phyloP scores from a whole-genome alignment of 2,797 vertebrate genomes.

The Coccyzus lansbergi region DNA sequence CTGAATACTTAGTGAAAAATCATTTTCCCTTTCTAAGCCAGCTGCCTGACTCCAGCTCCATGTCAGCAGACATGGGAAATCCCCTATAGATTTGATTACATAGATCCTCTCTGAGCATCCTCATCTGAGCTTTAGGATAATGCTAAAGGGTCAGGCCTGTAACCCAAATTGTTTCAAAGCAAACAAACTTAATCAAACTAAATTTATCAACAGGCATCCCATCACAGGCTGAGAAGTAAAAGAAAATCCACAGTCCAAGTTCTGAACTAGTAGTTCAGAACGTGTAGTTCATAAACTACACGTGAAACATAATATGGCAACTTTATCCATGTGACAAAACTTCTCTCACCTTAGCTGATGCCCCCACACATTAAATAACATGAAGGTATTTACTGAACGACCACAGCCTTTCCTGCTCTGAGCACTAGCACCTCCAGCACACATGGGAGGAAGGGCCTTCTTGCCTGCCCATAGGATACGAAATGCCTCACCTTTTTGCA shows the following conservation, averaged over 20 bases:
- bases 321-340: neutral
- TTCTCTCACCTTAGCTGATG: neutral
- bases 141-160: neutral
- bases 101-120: neutral
- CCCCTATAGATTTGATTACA: neutral
- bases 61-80: neutral
- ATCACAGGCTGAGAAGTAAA: neutral
- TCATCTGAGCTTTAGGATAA: neutral
- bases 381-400: neutral
- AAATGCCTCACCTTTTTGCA: neutral
- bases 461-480: rapidly evolving
- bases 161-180: neutral
- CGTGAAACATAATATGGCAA: neutral
- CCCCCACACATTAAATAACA: neutral
- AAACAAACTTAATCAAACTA: neutral
- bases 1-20: neutral
- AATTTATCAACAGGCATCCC: neutral
- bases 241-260: neutral
- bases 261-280: no score
- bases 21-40: neutral
- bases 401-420: neutral
- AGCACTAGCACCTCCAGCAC: neutral
- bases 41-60: neutral
- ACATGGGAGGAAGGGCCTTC: rapidly evolving
- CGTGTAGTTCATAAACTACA: neutral